A percentile compares a stretch with the other conserved stretches of the same genome.
These are phyloP conservation scores for Papilio polyxenes DNA, from an alignment of 1,140 invertebrate species.

Conservation along the genomic window DNA sequence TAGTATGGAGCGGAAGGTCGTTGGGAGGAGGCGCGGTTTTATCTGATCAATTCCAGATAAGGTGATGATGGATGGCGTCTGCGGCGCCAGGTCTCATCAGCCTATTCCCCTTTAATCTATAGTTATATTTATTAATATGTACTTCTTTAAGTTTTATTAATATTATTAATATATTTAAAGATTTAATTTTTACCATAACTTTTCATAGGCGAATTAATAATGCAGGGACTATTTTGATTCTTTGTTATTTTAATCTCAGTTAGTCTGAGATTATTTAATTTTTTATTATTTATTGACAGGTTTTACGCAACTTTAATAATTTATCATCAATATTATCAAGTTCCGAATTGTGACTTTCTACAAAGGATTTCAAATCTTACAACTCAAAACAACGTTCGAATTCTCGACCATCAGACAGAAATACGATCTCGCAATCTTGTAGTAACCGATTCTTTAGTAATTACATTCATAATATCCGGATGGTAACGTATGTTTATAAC, in stretches of 20 bases:
- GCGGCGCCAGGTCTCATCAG: neutral
- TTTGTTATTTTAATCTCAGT: too few species aligned
- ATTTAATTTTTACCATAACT: too few species aligned
- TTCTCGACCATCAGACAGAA: neutral
- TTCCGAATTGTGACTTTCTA: neutral
- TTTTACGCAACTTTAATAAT: too few species aligned
- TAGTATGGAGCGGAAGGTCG: neutral
- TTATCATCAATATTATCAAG: too few species aligned
- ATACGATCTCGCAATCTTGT: neutral
- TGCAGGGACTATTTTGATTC: too few species aligned
- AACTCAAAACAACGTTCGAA: neutral
- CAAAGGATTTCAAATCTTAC: neutral
- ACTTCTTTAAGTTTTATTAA: too few species aligned
- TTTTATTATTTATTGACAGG: too few species aligned
- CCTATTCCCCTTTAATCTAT: neutral
- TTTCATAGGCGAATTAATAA: too few species aligned
- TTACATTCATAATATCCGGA: slow-evolving; percentile 11
- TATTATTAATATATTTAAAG: too few species aligned
- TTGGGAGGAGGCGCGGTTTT: neutral
- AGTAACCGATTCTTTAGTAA: neutral
- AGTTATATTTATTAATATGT: neutral
- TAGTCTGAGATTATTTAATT: too few species aligned
- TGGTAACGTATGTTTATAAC: neutral
- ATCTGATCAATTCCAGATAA: slow-evolving; percentile 16
- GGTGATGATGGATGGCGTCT: slow-evolving; percentile 18